Evolutionary conservation across 2,888 invertebrate genomes (phyloP).

Genomic region (Cosmopolites sordidus): DNA sequence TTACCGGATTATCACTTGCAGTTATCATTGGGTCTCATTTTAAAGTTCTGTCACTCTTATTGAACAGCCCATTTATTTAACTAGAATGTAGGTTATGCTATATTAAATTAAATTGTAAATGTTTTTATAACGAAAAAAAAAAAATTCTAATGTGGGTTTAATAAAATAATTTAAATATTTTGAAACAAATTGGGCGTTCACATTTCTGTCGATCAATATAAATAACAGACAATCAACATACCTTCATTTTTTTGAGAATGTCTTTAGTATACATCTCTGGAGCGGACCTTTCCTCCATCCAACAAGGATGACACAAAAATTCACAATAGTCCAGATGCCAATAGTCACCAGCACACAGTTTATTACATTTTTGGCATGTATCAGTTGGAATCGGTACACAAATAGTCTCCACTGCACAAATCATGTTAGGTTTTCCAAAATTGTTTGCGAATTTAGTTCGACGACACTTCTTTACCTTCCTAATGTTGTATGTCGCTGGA

Average conservation of each 20-base stretch:
- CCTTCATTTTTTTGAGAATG: slow-evolving; percentile 38
- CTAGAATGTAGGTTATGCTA: too few relatives aligned
- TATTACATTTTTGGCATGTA: slow-evolving; percentile 46
- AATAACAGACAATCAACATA: slow-evolving; percentile 25
- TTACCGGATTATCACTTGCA: too few relatives aligned
- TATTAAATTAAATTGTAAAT: too few relatives aligned
- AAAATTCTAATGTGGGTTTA: too few relatives aligned
- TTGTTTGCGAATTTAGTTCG: slow-evolving; percentile 45
- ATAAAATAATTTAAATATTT: too few relatives aligned
- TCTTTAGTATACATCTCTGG: slow-evolving; percentile 37
- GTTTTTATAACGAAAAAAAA: too few relatives aligned
- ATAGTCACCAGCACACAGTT: slow-evolving; percentile 49
- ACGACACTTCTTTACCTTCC: slow-evolving; percentile 31
- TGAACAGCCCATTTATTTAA: too few relatives aligned
- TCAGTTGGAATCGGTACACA: slow-evolving; percentile 47
- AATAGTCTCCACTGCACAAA: slow-evolving; percentile 47
- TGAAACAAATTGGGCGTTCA: too few relatives aligned
- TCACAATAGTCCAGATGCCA: slow-evolving; percentile 46
- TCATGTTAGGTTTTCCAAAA: slow-evolving; percentile 47
- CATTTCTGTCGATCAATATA: too few relatives aligned
- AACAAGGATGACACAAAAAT: slow-evolving; percentile 50
- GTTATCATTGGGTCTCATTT: too few relatives aligned
- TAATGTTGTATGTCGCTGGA: slow-evolving; percentile 38
- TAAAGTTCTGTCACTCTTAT: too few relatives aligned
- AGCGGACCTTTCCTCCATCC: slow-evolving; percentile 43